A percentile compares a stretch with the other conserved stretches of the same genome.
phyloP scores from a whole-genome alignment of 2,113 vertebrate genomes.

The Panthera uncia region DNA sequence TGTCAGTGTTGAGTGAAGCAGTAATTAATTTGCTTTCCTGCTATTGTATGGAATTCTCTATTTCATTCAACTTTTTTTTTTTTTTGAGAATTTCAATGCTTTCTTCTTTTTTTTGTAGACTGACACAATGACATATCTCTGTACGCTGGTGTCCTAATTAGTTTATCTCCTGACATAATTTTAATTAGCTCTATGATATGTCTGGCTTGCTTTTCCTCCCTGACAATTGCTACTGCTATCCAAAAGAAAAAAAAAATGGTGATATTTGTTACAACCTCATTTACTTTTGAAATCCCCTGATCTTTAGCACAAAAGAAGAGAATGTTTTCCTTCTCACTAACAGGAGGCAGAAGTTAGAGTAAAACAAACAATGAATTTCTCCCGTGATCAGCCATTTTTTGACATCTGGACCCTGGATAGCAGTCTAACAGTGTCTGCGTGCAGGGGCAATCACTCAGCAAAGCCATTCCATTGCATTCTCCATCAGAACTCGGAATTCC shows the following conservation, averaged over 20 bases:
- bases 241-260: not conserved
- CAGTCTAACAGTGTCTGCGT: not conserved
- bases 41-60: constrained; percentile 36
- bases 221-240: constrained; percentile 41
- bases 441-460: not conserved
- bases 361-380: not conserved
- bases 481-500: not conserved
- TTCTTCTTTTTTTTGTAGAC: not conserved
- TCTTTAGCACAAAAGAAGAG: not conserved
- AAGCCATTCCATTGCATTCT: not conserved
- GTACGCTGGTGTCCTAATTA: constrained; percentile 77
- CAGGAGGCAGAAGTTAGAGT: not conserved
- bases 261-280: constrained; percentile 48
- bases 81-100: constrained; percentile 55
- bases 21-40: constrained; percentile 71
- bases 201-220: constrained; percentile 59
- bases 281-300: constrained; percentile 38
- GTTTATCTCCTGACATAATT: constrained; percentile 72
- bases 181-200: constrained; percentile 74
- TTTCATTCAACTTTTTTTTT: constrained; percentile 56
- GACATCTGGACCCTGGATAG: not conserved
- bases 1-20: constrained; percentile 60
- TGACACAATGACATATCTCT: constrained; percentile 72
- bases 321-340: constrained; percentile 15
- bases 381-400: not conserved